A percentile compares a stretch with the other conserved stretches of the same genome.
Conservation (phyloP, 2,797 vertebrate genomes). For the Gymnoscopelus microlampas region DNA sequence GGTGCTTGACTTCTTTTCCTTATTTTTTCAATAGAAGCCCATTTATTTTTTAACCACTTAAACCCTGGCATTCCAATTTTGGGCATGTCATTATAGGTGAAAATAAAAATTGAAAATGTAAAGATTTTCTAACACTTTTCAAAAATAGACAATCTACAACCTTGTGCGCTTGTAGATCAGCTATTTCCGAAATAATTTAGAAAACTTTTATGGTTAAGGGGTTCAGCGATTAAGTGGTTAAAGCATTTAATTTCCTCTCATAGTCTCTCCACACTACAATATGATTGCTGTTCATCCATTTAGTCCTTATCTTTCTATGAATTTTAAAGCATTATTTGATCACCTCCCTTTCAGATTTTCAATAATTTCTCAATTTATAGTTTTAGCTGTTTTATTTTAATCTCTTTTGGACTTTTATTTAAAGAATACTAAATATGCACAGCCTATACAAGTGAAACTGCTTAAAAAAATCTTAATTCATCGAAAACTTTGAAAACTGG, state of each 20-base stretch:
- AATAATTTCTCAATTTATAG: slow-evolving; percentile 42
- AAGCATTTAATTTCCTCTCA: slow-evolving; percentile 45
- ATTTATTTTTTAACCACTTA: slow-evolving; percentile 69
- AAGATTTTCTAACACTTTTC: too few relatives aligned
- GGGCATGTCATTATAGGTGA: too few relatives aligned
- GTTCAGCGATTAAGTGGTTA: too few relatives aligned
- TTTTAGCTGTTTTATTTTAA: slow-evolving; percentile 67
- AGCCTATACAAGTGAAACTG: slow-evolving; percentile 74
- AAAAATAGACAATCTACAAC: too few relatives aligned
- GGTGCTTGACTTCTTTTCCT: slow-evolving; percentile 82
- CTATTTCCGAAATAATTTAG: neutral
- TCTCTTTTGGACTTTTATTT: slow-evolving; percentile 71
- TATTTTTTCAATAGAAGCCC: slow-evolving; percentile 59
- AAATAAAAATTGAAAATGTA: too few relatives aligned
- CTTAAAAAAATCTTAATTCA: slow-evolving; percentile 67
- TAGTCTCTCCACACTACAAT: slow-evolving; percentile 63
- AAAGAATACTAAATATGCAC: slow-evolving; percentile 83
- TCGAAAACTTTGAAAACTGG: slow-evolving; percentile 67
- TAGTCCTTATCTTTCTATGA: slow-evolving; percentile 44
- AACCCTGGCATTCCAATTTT: too few relatives aligned
- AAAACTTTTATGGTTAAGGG: too few relatives aligned
- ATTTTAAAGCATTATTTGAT: slow-evolving; percentile 57
- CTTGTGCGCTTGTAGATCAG: too few relatives aligned
- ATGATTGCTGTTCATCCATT: slow-evolving; percentile 44
- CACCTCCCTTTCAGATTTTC: slow-evolving; percentile 34